Evolutionary conservation across 2,113 vertebrate genomes (phyloP).

Genomic region (Herpailurus yagouaroundi): DNA sequence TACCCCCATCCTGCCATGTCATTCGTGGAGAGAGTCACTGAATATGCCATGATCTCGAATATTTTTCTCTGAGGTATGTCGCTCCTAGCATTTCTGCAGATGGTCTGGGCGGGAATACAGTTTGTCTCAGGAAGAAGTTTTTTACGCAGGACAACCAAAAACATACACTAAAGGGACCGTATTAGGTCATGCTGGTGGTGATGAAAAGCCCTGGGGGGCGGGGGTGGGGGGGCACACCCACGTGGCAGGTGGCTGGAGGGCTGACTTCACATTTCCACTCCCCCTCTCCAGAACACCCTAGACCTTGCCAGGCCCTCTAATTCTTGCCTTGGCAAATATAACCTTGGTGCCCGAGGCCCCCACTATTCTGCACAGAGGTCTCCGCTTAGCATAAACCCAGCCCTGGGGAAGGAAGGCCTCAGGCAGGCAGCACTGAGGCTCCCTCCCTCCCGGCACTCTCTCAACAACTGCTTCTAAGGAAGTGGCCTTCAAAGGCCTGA

Average conservation of each 20-base stretch:
- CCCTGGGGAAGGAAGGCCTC: background rate
- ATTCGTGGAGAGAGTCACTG: background rate
- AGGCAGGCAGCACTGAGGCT: fast-evolving
- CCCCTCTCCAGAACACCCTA: conserved; percentile 2
- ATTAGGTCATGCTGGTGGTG: background rate
- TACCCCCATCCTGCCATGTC: background rate
- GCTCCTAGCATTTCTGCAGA: background rate
- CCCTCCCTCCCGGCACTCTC: background rate
- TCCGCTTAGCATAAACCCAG: background rate
- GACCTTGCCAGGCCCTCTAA: background rate
- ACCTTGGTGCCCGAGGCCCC: background rate
- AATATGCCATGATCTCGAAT: background rate
- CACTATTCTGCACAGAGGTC: background rate
- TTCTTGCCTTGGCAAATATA: background rate
- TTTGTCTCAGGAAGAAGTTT: background rate
- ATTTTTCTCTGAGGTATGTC: background rate
- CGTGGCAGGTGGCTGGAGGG: background rate
- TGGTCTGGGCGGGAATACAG: background rate
- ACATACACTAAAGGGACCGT: background rate
- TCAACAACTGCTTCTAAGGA: background rate
- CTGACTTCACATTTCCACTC: conserved; percentile 20
- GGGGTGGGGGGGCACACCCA: background rate
- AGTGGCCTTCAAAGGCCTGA: background rate
- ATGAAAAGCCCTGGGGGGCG: background rate
- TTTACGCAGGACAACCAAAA: background rate